These are phyloP conservation scores for Choloepus didactylus DNA, from an alignment of 2,797 vertebrate species.

Conservation along the genomic window DNA sequence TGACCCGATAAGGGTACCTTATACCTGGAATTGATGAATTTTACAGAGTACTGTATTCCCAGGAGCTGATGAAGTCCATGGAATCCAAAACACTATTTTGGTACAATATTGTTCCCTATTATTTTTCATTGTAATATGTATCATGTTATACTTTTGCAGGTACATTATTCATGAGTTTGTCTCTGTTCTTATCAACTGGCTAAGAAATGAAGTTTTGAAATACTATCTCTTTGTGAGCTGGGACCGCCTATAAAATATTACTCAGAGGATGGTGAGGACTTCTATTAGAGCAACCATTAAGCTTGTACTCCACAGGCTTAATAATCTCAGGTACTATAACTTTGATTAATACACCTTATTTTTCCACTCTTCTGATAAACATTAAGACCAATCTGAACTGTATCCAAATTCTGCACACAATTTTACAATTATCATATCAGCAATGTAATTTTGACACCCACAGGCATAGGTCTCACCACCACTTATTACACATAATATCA, in stretches of 20 bases:
- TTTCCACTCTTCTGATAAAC: conserved; percentile 34
- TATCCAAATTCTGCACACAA: conserved; percentile 44
- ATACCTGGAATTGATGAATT: neutral
- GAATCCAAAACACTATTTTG: conserved; percentile 16
- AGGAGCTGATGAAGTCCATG: neutral
- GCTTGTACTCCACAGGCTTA: neutral
- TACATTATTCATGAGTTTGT: conserved; percentile 51
- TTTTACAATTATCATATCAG: neutral
- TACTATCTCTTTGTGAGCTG: conserved; percentile 11
- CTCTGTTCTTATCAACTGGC: conserved; percentile 54
- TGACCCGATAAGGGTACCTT: neutral
- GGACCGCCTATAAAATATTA: conserved; percentile 15
- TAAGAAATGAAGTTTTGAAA: conserved; percentile 64
- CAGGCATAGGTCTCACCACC: neutral
- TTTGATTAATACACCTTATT: neutral
- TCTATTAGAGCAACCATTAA: neutral
- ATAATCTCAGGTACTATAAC: conserved; percentile 21
- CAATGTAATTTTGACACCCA: conserved; percentile 28
- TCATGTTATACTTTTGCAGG: neutral
- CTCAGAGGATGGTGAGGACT: neutral
- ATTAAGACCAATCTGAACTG: conserved; percentile 48
- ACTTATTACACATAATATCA: neutral
- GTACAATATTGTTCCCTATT: neutral
- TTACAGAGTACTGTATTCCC: neutral
- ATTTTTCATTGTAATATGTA: conserved; percentile 47